Conservation (phyloP, 2,888 invertebrate genomes). For the Neelides folsomi region DNA sequence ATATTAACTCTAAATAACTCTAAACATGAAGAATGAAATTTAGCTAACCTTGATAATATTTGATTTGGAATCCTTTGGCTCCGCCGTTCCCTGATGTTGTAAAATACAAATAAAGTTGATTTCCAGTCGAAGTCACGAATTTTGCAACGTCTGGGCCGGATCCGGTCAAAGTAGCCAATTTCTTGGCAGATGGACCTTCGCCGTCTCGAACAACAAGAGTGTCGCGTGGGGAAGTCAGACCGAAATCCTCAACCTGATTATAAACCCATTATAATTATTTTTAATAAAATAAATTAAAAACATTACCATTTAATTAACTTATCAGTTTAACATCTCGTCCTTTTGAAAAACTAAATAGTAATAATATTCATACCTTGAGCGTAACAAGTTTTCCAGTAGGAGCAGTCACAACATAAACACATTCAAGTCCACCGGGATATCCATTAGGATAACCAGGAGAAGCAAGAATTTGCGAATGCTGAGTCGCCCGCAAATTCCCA, state of each 20-base stretch:
- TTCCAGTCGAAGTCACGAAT: conserved; percentile 80
- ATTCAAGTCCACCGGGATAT: conserved; percentile 92
- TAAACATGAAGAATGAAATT: background rate
- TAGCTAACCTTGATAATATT: conserved; percentile 56
- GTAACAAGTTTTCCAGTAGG: conserved; percentile 84
- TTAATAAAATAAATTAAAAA: conserved; percentile 2
- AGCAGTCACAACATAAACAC: conserved; percentile 79
- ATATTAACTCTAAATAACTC: too few relatives aligned
- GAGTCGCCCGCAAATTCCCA: conserved; percentile 69
- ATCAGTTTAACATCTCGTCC: background rate
- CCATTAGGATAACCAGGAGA: conserved; percentile 85
- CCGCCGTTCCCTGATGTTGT: conserved; percentile 80
- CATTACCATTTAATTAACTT: background rate
- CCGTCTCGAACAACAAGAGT: conserved; percentile 84
- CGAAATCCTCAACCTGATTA: conserved; percentile 60
- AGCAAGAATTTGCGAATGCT: conserved; percentile 73
- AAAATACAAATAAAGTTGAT: conserved; percentile 77
- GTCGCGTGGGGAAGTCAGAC: conserved; percentile 68
- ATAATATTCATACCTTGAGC: conserved; percentile 49
- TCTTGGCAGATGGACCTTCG: conserved; percentile 66
- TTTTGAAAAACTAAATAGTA: background rate
- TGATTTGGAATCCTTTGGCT: conserved; percentile 76
- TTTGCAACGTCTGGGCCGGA: conserved; percentile 58
- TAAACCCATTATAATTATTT: background rate
- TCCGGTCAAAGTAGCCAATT: conserved; percentile 71